Evolutionary conservation across 2,888 invertebrate species (phyloP).

Genomic region (Gymnosoma rotundatum): DNA sequence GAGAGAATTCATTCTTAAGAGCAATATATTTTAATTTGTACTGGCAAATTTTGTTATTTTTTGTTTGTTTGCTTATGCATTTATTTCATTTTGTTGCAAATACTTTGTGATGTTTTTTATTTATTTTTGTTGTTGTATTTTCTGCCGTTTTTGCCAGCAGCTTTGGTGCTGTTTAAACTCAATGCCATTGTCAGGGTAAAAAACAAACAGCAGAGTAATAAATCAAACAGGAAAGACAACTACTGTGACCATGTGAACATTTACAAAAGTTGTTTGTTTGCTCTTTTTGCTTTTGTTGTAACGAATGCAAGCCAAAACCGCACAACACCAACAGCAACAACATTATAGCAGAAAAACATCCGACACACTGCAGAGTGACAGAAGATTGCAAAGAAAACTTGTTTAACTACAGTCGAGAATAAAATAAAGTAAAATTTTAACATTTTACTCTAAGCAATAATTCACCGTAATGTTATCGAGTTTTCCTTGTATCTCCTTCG

Average conservation of each 20-base stretch:
- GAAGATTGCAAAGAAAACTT: slow-evolving; percentile 33
- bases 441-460: too few relatives aligned
- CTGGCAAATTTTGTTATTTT: too few relatives aligned
- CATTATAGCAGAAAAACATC: slow-evolving; percentile 42
- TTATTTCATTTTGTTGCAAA: slow-evolving; percentile 19
- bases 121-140: not conserved
- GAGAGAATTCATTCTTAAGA: slow-evolving; percentile 5
- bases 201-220: slow-evolving; percentile 55
- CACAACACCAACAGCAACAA: slow-evolving; percentile 26
- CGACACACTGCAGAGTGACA: slow-evolving; percentile 25
- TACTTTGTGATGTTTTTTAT: not conserved
- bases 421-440: not conserved
- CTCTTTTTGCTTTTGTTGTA: slow-evolving; percentile 26
- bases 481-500: too few relatives aligned
- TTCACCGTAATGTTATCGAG: too few relatives aligned
- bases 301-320: slow-evolving; percentile 34
- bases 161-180: slow-evolving; percentile 41
- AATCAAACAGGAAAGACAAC: slow-evolving; percentile 53
- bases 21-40: slow-evolving; percentile 12
- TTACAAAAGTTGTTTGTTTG: slow-evolving; percentile 48
- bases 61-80: slow-evolving; percentile 1
- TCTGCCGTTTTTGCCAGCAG: slow-evolving; percentile 44
- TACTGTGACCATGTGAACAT: slow-evolving; percentile 58
- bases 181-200: slow-evolving; percentile 70
- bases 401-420: slow-evolving; percentile 24